phyloP scores from a whole-genome alignment of 2,113 vertebrate genomes.

The Suncus etruscus region DNA sequence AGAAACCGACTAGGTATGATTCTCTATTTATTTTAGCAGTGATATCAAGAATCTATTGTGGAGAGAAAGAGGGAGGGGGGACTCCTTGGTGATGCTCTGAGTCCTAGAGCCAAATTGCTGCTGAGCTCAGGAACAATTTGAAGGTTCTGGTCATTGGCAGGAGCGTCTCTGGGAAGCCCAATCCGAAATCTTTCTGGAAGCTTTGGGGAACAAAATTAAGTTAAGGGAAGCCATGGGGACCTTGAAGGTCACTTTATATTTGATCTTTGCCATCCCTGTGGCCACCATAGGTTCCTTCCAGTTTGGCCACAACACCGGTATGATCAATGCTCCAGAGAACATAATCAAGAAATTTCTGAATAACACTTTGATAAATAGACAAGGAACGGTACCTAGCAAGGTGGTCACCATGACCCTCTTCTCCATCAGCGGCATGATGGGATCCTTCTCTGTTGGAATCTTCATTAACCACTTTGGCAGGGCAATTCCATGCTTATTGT shows the following conservation, averaged over 20 bases:
- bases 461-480: constrained; percentile 95
- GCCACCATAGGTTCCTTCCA: constrained; percentile 95
- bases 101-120: not conserved
- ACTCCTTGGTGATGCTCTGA: rapidly evolving
- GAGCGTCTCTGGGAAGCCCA: not conserved
- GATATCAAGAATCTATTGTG: constrained; percentile 52
- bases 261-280: constrained; percentile 89
- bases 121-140: not conserved
- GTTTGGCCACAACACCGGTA: constrained; percentile 97
- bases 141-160: not conserved
- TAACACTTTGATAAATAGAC: constrained; percentile 85
- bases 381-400: not conserved
- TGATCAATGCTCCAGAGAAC: constrained; percentile 96
- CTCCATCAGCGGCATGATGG: constrained; percentile 95
- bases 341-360: constrained; percentile 92
- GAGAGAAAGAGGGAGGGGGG: too few species aligned
- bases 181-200: not conserved
- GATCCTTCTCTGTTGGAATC: constrained; percentile 94
- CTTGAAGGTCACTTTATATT: constrained; percentile 82
- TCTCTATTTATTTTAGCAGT: constrained; percentile 84
- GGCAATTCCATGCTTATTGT: constrained; percentile 95
- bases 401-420: constrained; percentile 89
- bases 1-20: constrained; percentile 82
- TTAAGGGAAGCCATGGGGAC: constrained; percentile 60
- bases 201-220: not conserved